These are phyloP conservation scores for Pantelozetes paolii DNA, from an alignment of 2,888 invertebrate genomes.

Conservation along the genomic window DNA sequence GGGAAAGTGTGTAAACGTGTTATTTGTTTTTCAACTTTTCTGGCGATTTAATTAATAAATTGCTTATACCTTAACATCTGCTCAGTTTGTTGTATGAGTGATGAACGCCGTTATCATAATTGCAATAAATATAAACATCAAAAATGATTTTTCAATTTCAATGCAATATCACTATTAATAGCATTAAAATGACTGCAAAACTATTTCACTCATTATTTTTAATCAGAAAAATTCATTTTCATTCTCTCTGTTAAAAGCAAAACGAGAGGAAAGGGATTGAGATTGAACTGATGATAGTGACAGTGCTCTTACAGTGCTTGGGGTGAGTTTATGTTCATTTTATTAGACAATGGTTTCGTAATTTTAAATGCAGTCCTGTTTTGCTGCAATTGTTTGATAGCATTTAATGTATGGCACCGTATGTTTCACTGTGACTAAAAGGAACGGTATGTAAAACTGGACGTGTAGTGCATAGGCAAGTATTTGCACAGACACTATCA, in stretches of 20 bases:
- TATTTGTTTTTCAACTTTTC: neutral
- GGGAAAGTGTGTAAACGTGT: neutral
- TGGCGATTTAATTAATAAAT: slow-evolving; percentile 8
- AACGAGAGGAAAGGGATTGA: no score
- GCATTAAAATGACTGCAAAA: neutral
- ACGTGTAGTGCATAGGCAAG: slow-evolving; percentile 24
- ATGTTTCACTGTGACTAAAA: neutral
- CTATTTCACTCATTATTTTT: neutral
- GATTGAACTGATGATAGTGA: no score
- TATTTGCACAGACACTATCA: slow-evolving; percentile 13
- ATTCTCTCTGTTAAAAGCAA: neutral
- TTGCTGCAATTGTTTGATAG: neutral
- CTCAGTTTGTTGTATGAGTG: neutral
- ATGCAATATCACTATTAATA: neutral
- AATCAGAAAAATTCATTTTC: neutral
- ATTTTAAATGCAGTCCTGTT: no score
- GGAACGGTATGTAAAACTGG: slow-evolving; percentile 16
- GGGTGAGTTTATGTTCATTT: no score
- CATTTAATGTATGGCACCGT: neutral
- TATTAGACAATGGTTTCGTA: no score
- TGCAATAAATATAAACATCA: slow-evolving; percentile 28
- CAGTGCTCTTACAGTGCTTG: no score
- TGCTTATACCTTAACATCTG: slow-evolving; percentile 12
- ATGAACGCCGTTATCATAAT: slow-evolving; percentile 18
- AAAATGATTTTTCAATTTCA: neutral